phyloP scores from a whole-genome alignment of 2,113 vertebrate species.

The Beaufortia kweichowensis region DNA sequence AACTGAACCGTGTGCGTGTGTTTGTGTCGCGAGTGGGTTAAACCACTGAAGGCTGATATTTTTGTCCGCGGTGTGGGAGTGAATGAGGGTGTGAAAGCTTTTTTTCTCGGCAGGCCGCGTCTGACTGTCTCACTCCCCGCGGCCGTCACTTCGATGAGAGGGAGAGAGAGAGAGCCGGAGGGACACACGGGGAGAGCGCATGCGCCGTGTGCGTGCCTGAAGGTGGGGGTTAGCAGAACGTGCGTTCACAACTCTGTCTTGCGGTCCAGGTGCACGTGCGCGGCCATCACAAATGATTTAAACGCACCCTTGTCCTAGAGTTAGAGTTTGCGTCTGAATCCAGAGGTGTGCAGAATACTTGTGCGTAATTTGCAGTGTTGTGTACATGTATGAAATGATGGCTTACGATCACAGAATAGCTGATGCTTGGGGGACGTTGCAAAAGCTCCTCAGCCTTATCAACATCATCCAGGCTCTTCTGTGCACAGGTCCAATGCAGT shows the following conservation, averaged over 20 bases:
- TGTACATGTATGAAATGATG: conserved; percentile 30
- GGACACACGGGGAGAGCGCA: conserved; percentile 2
- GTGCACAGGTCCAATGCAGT: conserved; percentile 45
- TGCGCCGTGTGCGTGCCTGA: conserved; percentile 2
- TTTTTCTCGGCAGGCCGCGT: conserved; percentile 40
- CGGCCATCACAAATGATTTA: conserved; percentile 43
- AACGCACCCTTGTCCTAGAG: conserved; percentile 4
- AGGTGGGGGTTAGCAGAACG: neutral
- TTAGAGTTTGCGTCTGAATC: neutral
- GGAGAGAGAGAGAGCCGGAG: conserved; percentile 1
- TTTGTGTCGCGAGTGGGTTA: conserved; percentile 40
- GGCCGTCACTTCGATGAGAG: conserved; percentile 33
- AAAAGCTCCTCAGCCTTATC: conserved; percentile 55
- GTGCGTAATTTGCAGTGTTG: neutral
- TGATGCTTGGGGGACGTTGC: conserved; percentile 45
- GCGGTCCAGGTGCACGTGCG: conserved; percentile 35
- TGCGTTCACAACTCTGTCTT: no score
- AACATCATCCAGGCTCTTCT: conserved; percentile 53
- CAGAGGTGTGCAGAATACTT: conserved; percentile 12
- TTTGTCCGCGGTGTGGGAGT: conserved; percentile 49
- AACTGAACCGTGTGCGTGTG: conserved; percentile 9
- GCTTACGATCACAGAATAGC: conserved; percentile 32
- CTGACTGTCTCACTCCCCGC: conserved; percentile 48
- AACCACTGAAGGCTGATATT: conserved; percentile 49
- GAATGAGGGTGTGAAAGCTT: conserved; percentile 47